Conservation (phyloP, 2,113 vertebrate genomes). For the Natator depressus region DNA sequence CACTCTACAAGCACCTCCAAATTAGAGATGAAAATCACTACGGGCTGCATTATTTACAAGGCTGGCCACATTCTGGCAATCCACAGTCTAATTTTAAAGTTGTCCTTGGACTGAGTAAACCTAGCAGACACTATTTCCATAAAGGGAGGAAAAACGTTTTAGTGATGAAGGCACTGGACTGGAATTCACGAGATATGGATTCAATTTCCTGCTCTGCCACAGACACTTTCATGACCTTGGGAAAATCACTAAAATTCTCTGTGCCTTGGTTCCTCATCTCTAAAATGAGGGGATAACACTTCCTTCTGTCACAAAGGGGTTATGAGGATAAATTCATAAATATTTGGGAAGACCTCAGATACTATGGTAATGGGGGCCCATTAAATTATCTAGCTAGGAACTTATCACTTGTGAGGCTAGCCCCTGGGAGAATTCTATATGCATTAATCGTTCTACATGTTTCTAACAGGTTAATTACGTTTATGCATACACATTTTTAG, state of each 20-base stretch:
- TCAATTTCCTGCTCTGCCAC: neutral
- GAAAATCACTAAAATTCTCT: neutral
- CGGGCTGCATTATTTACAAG: neutral
- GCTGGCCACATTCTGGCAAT: neutral
- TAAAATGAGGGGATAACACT: neutral
- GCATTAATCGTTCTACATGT: neutral
- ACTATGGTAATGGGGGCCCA: neutral
- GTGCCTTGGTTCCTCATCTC: neutral
- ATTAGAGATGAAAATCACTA: neutral
- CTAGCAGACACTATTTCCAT: neutral
- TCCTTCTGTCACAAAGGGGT: neutral
- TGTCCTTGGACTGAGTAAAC: neutral
- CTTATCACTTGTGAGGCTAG: neutral
- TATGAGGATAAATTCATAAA: neutral
- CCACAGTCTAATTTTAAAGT: neutral
- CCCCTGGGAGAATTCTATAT: neutral
- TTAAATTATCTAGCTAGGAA: neutral
- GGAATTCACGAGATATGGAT: neutral
- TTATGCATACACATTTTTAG: neutral
- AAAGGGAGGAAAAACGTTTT: neutral
- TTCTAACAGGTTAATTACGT: neutral
- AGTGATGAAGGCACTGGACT: neutral
- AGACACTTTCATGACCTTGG: neutral
- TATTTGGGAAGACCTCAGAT: neutral
- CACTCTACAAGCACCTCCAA: neutral